Base-by-base conservation (phyloP, 2,797 vertebrate species). In the Hypotaenidia okinawae region DNA sequence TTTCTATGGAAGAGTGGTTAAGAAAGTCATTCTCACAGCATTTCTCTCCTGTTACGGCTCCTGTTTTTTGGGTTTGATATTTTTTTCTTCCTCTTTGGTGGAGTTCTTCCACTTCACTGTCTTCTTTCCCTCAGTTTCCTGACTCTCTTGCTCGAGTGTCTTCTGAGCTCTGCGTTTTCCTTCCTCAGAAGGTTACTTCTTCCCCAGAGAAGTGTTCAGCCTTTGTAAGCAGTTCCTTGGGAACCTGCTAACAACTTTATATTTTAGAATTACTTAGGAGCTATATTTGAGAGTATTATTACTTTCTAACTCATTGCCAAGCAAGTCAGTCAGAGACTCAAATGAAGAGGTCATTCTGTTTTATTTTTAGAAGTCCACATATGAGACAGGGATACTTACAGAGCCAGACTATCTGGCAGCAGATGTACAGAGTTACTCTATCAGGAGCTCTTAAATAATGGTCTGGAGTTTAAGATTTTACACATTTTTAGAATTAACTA, bases 401-500 rank as follows among this genome's bases (percentile, higher is more conserved):
- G 55, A 96, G 85, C 43, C 89, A 93, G 87, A 78, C 84, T 59
- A 88, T 84, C 66, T 88, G 93, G 73, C 73, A 93, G 62, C 30
- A 86, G 69, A 86, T 52, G 32, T 51, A 69, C 62, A 41, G 51
- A 90, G 84, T 52, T 70, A 69, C 62, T 95, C 92, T 78, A 93
- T 88, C 83, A 59, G 52, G 21, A 87, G n/a, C 11, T 68, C 66
- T 87, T 91, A 87, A 78, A 82, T 61, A 88, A 37, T 21, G 25
- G 51, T 67, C 78, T 87, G n/a, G 33, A 96, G 73, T 73, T 68
- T 6, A 11, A 58, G 37, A 87, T 72, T 75, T 88, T 52, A 68
- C 21, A 55, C 2, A 17, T 64, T 87, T 93, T 92, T 68, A 68
- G 33, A 89, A 93, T 78, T 87, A 92, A 45, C 49, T 78, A 11